Evolutionary conservation across 2,797 vertebrate genomes (phyloP).

Genomic region (Cheirogaleus major): DNA sequence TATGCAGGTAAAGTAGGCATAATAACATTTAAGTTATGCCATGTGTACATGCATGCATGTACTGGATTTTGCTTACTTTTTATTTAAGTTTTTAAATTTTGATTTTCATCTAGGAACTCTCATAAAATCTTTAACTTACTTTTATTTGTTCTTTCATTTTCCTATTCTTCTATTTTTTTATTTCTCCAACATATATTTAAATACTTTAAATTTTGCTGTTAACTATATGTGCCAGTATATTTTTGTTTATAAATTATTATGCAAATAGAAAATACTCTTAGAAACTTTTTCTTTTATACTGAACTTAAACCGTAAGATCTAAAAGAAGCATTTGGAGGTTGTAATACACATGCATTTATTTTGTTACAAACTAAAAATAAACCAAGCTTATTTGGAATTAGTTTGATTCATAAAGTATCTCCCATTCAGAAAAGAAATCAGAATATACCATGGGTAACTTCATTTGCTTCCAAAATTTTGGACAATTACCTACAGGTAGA

Average conservation of each 20-base stretch:
- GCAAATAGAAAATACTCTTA: not conserved
- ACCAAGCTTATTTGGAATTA: not conserved
- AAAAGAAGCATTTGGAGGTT: not conserved
- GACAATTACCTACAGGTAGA: not conserved
- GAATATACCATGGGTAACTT: not conserved
- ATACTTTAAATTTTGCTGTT: not conserved
- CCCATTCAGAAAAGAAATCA: not conserved
- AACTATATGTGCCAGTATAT: not conserved
- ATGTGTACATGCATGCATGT: not conserved
- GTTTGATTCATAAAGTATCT: not conserved
- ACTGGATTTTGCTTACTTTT: not conserved
- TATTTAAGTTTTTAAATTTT: not conserved
- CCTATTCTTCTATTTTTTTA: not conserved
- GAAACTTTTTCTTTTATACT: not conserved
- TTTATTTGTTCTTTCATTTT: not conserved
- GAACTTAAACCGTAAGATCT: not conserved
- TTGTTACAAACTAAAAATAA: slow-evolving; percentile 22
- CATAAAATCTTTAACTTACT: not conserved
- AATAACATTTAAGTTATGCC: not conserved
- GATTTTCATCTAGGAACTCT: not conserved
- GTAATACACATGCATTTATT: not conserved
- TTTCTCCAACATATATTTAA: not conserved
- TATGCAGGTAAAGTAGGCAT: not conserved
- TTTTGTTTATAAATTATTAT: not conserved
- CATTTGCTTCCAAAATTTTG: not conserved